Evolutionary conservation across 2,113 vertebrate species (phyloP).

Genomic region (Gnathonemus echidnorhynchus): DNA sequence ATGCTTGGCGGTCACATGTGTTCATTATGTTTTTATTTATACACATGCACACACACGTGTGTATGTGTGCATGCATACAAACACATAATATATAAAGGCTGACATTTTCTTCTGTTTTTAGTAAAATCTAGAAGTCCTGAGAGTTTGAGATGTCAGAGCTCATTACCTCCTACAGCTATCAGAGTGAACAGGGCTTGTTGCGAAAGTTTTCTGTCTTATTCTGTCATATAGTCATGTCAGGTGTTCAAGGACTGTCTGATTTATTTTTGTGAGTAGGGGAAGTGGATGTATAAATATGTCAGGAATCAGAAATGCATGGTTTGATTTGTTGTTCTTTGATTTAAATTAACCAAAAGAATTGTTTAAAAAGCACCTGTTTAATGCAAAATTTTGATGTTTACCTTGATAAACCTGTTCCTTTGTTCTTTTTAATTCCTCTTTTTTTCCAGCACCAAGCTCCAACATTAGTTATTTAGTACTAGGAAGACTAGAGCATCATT

Average conservation of each 20-base stretch:
- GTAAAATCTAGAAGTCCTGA: background rate
- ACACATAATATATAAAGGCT: background rate
- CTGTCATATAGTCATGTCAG: background rate
- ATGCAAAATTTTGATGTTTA: background rate
- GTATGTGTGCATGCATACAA: background rate
- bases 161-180: background rate
- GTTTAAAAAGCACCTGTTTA: background rate
- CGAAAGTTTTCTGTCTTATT: background rate
- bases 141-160: slow-evolving; percentile 1
- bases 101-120: slow-evolving; percentile 1
- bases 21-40: background rate
- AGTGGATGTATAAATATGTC: background rate
- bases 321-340: background rate
- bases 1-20: background rate
- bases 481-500: background rate
- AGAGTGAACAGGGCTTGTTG: background rate
- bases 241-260: background rate
- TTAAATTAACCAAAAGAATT: background rate
- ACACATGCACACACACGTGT: background rate
- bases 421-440: background rate
- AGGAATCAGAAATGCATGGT: background rate
- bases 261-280: background rate
- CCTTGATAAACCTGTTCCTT: background rate
- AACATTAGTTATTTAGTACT: background rate
- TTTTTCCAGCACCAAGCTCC: background rate